Evolutionary conservation across 2,888 invertebrate genomes (phyloP).

Genomic region (Cotesia congregata): DNA sequence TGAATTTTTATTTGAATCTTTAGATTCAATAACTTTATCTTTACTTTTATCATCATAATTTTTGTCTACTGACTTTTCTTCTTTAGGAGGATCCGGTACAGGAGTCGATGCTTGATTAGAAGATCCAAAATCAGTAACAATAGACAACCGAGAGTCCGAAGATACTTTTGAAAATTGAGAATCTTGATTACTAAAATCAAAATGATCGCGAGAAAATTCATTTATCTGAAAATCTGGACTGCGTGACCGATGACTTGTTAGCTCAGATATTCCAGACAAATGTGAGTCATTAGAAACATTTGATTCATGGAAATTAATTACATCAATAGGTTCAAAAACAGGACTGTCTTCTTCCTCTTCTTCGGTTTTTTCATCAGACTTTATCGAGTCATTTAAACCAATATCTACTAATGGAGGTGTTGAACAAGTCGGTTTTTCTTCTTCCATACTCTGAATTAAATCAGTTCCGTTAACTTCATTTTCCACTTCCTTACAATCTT

Average conservation of each 20-base stretch:
- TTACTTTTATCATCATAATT: conserved; percentile 58
- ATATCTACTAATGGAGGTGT: conserved; percentile 14
- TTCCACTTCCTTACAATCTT: conserved; percentile 44
- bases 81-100: conserved; percentile 54
- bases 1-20: conserved; percentile 55
- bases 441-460: conserved; percentile 46
- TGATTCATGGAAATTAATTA: conserved; percentile 69
- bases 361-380: conserved; percentile 70
- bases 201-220: conserved; percentile 67
- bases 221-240: conserved; percentile 61
- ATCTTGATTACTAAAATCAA: conserved; percentile 72
- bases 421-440: conserved; percentile 47
- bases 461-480: conserved; percentile 52
- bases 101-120: conserved; percentile 67
- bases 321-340: conserved; percentile 77
- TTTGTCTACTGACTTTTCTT: conserved; percentile 65
- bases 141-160: conserved; percentile 74
- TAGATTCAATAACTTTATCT: conserved; percentile 53
- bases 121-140: conserved; percentile 72
- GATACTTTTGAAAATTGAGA: conserved; percentile 77
- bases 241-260: conserved; percentile 73
- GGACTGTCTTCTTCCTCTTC: conserved; percentile 78
- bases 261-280: conserved; percentile 74
- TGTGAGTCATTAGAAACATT: conserved; percentile 75
- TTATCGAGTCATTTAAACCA: conserved; percentile 60